Evolutionary conservation across 2,888 invertebrate species (phyloP), one percentile per base, ranked within the genome.

Genomic region (Brachylomia viminalis): DNA sequence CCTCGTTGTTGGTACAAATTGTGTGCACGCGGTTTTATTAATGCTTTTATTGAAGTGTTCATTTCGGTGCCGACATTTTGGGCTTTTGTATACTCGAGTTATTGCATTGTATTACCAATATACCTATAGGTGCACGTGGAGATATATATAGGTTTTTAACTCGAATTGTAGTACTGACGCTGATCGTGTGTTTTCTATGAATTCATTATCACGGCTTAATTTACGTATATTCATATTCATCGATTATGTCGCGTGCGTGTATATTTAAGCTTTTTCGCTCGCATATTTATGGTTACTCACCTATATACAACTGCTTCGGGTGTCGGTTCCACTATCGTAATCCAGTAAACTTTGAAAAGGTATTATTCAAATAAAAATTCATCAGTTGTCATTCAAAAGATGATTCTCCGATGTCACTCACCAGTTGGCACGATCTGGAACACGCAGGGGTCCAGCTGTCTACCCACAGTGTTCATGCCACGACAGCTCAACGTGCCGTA

Each of bases 391-490:
- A 33, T 61, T 23, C 1, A 23, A 33, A 33, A 33, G 33, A 49
- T 42, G 10, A n/a, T 47, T 30, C 0, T 80, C 7, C 58, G 49
- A 61, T 15, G 42, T 66, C 11, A 76, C 96, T 97, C 93, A 98
- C 98, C 98, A 93, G 98, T 98, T 56, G 98, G 98, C 71, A 98
- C 98, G 80, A 99, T 98, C 95, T 98, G 98, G 94, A 98, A 99
- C 90, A 98, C 97, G 93, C 99, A 99, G 2, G 99, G 98, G 86
- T 98, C 98, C 79, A 97, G 96, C 93, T 99, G 99, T 82, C 98
- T 97, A 70, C 99, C 99, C 85, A 99, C 98, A 52, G 97, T 95
- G 95, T 99, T 99, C 86, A 97, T 97, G 45, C 98, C 99, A 96
- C 98, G 98, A 91, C 99, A 99, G 81, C 98, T 98, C 69, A 99